Percentiles rank a stretch among this genome's conserved stretches.
phyloP scores from a whole-genome alignment of 2,113 vertebrate genomes.

The Aptenodytes patagonicus region DNA sequence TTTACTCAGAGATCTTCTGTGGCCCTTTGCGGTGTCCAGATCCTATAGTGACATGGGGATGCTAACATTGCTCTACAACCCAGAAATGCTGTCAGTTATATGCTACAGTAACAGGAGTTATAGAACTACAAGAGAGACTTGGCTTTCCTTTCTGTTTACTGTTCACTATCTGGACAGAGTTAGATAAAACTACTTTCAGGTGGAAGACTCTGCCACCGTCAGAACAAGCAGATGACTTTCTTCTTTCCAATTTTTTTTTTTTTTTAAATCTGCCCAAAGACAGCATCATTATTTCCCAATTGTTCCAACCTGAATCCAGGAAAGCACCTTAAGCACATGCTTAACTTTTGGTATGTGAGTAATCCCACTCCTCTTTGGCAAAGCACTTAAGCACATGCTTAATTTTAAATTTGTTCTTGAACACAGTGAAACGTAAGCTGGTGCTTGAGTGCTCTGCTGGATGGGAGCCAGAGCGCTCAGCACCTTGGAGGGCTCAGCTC shows the following conservation, averaged over 20 bases:
- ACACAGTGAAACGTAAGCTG: constrained; percentile 35
- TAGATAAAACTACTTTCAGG: not conserved
- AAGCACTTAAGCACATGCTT: constrained; percentile 41
- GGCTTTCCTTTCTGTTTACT: not conserved
- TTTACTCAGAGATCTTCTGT: not conserved
- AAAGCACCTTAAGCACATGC: constrained; percentile 8
- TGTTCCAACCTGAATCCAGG: not conserved
- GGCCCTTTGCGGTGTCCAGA: not conserved
- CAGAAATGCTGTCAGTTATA: not conserved
- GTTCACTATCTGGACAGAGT: not conserved
- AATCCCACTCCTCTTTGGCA: not conserved
- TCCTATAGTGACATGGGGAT: not conserved
- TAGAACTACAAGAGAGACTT: not conserved
- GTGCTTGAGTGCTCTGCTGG: constrained; percentile 62
- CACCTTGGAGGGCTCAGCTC: constrained; percentile 5
- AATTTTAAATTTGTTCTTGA: constrained; percentile 14
- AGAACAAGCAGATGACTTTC: not conserved
- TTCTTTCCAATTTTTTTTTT: not conserved
- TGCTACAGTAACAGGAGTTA: not conserved
- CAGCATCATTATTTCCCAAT: not conserved
- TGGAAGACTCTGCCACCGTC: not conserved
- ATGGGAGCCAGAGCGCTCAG: not conserved
- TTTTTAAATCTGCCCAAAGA: not conserved
- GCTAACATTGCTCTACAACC: not conserved
- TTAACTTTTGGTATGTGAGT: constrained; percentile 15